Evolutionary conservation across 2,797 vertebrate species (phyloP).

Genomic region (Bryconaethiops microstoma): DNA sequence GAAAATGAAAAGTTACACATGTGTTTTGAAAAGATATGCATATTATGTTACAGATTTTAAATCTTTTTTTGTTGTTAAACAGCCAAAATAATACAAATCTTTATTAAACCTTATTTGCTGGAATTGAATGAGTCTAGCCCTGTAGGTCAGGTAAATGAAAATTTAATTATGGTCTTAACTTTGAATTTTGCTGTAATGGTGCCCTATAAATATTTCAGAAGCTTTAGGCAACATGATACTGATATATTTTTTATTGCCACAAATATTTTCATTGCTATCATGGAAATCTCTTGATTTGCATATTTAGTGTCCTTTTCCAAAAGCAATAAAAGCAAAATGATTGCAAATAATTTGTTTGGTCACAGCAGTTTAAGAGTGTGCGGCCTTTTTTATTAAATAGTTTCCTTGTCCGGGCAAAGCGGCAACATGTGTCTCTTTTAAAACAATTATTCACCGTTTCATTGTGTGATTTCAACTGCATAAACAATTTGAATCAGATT

Average conservation of each 20-base stretch:
- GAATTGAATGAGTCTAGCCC: background rate
- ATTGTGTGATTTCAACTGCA: constrained; percentile 17
- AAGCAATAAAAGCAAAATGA: constrained; percentile 62
- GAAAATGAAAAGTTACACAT: background rate
- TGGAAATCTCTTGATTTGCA: constrained; percentile 59
- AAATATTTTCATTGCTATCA: constrained; percentile 66
- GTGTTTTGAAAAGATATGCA: background rate
- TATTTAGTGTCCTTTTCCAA: constrained; percentile 51
- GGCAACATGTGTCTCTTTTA: constrained; percentile 30
- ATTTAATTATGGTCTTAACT: constrained; percentile 55
- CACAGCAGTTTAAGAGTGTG: constrained; percentile 63
- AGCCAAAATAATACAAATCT: background rate
- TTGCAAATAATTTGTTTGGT: constrained; percentile 70
- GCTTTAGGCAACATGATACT: constrained; percentile 65
- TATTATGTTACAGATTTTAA: background rate
- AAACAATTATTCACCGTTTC: constrained; percentile 23
- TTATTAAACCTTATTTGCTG: background rate
- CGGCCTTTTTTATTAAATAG: constrained; percentile 55
- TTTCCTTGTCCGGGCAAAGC: background rate
- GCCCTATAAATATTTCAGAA: constrained; percentile 61
- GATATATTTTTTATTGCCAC: constrained; percentile 57
- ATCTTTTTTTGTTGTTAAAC: background rate
- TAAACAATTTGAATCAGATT: background rate
- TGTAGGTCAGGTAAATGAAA: background rate
- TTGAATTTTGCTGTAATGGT: constrained; percentile 56